phyloP scores from a whole-genome alignment of 2,888 invertebrate species.

The Agrochola lota region DNA sequence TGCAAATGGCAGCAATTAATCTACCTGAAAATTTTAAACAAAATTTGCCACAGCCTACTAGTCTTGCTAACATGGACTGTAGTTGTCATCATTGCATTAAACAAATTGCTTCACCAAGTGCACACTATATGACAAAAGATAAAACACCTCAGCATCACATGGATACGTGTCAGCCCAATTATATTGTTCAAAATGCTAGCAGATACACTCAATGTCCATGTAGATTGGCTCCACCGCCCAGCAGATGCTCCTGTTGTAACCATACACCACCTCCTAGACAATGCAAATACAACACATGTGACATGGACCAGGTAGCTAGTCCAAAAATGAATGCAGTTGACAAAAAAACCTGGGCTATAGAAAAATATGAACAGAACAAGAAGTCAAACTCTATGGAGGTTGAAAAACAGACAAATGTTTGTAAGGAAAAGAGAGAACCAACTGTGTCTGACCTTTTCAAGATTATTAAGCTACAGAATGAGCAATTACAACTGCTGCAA shows the following conservation, averaged over 20 bases:
- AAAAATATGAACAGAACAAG: slow-evolving; percentile 81
- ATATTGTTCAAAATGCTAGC: slow-evolving; percentile 39
- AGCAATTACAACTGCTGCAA: slow-evolving; percentile 92
- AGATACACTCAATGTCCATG: slow-evolving; percentile 58
- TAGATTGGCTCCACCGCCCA: slow-evolving; percentile 54
- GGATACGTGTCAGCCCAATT: slow-evolving; percentile 11
- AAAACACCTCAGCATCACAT: slow-evolving; percentile 8
- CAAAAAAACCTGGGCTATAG: slow-evolving; percentile 82
- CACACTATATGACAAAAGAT: slow-evolving; percentile 1
- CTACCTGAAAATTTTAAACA: slow-evolving; percentile 35
- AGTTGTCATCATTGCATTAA: slow-evolving; percentile 80
- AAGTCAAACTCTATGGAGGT: slow-evolving; percentile 74
- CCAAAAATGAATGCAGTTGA: slow-evolving; percentile 77
- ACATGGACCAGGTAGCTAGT: slow-evolving; percentile 40
- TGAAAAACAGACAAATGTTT: slow-evolving; percentile 77
- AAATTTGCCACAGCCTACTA: slow-evolving; percentile 18
- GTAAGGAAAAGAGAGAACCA: slow-evolving; percentile 87
- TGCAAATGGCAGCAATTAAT: slow-evolving; percentile 62
- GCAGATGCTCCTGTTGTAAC: slow-evolving; percentile 64
- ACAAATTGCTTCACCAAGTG: slow-evolving; percentile 42
- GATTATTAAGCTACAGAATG: slow-evolving; percentile 92
- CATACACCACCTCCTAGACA: slow-evolving; percentile 44
- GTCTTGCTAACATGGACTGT: slow-evolving; percentile 68
- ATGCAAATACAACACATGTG: slow-evolving; percentile 57
- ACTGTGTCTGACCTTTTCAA: slow-evolving; percentile 91